Evolutionary conservation across 1,140 invertebrate species (phyloP), one percentile per base, ranked within the genome.

Genomic region (Saccostrea glomerata): DNA sequence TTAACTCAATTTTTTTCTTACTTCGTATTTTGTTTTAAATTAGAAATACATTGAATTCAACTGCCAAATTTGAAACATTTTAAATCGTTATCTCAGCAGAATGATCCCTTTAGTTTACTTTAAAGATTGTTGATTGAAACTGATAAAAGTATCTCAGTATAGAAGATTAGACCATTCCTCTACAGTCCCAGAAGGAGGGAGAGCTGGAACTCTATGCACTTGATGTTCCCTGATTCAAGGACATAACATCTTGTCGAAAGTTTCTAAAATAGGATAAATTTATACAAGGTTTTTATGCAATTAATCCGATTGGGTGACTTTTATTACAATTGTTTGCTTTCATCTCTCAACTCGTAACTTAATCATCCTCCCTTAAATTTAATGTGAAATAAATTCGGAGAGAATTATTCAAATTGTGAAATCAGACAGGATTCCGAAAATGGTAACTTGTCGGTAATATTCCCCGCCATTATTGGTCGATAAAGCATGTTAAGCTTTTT

Each of bases 401-500:
- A 13, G 66, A 73, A 73, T 73, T 25, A 73, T 30, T 73, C 66
- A 77, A 77, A 77, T 30, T 30, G 30, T 77, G 3, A 77, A 77
- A 25, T 17, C 70, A 77, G 70, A 77, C 70, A 25, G 23, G 23
- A 77, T 30, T 77, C 23, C 70, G 11, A 25, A 77, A 36, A 77
- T 30, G 70, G 70, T 77, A 36, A 25, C 23, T 77, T 77, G 25
- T 77, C 25, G 70, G 70, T 25, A 25, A 25, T 77, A 77, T 77
- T 36, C 70, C 13, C 70, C 23, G 25, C 30, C 70, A 77, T 77
- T 30, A 77, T 77, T 77, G 70, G 70, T 25, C 70, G 70, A 77
- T 77, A 77, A 77, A 25, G 70, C 70, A 77, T 77, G 70, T 77
- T 77, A 77, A 77, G 25, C 70, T 77, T 77, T 63, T 77, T 77